phyloP scores from a whole-genome alignment of 2,888 invertebrate genomes.

The Agrochola lota region DNA sequence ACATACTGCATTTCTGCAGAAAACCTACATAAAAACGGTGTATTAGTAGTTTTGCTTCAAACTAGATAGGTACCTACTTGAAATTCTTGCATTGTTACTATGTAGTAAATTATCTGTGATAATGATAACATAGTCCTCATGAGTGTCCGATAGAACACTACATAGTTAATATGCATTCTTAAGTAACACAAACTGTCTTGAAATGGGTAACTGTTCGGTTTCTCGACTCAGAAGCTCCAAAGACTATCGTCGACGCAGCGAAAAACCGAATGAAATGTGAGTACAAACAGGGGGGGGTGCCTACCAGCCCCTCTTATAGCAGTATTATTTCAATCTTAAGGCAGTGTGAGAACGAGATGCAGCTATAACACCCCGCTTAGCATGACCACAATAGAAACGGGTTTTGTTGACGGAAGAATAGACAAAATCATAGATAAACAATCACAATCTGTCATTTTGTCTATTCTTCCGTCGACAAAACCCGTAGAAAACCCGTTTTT shows the following conservation, averaged over 20 bases:
- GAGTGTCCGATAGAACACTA: conserved; percentile 4
- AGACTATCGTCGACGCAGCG: not conserved
- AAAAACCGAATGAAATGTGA: conserved; percentile 14
- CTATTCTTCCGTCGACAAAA: too few relatives aligned
- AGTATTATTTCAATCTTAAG: too few relatives aligned
- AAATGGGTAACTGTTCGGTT: conserved; percentile 27
- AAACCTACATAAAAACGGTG: not conserved
- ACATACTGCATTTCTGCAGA: not conserved
- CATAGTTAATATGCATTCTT: not conserved
- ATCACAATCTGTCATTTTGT: too few relatives aligned
- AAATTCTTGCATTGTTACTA: not conserved
- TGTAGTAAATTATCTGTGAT: conserved; percentile 8
- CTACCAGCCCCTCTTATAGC: too few relatives aligned
- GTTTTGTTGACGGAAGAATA: too few relatives aligned
- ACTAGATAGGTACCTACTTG: not conserved
- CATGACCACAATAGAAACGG: too few relatives aligned
- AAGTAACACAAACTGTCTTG: not conserved
- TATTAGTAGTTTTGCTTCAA: not conserved
- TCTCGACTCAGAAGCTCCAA: not conserved
- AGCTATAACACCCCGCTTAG: too few relatives aligned
- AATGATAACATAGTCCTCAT: conserved; percentile 10
- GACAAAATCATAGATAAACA: too few relatives aligned
- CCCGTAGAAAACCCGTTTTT: too few relatives aligned
- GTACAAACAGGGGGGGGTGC: not conserved
- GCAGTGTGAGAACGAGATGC: too few relatives aligned